Conservation (phyloP, 2,113 vertebrate genomes). For the Semnornis frantzii region DNA sequence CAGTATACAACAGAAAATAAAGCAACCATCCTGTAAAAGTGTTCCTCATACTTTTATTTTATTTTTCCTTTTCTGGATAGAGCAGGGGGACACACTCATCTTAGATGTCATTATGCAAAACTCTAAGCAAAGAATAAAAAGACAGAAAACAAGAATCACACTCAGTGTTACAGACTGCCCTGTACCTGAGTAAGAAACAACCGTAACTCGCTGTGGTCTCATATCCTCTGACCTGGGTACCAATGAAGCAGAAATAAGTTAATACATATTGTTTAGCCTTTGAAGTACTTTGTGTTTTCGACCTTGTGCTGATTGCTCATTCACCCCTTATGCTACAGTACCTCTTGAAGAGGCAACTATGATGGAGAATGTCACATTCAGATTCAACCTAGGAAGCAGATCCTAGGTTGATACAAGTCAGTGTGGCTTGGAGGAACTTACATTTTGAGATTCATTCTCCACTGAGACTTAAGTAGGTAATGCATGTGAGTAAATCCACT, state of each 20-base stretch:
- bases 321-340: not conserved
- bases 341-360: not conserved
- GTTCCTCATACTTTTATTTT: not conserved
- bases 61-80: not conserved
- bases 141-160: not conserved
- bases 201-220: fast-evolving
- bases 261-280: not conserved
- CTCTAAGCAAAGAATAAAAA: not conserved
- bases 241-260: not conserved
- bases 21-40: not conserved
- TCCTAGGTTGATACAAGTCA: not conserved
- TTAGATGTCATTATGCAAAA: not conserved
- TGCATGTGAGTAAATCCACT: not conserved
- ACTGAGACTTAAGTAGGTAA: not conserved
- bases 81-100: not conserved
- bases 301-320: not conserved
- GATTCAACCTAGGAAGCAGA: not conserved
- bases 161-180: not conserved
- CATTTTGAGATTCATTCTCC: not conserved
- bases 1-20: not conserved
- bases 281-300: not conserved
- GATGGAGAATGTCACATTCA: not conserved
- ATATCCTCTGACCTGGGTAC: not conserved
- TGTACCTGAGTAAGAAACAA: not conserved
- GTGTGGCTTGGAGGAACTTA: not conserved